Base-by-base conservation (phyloP, 2,888 invertebrate genomes). In the Euproctis similis region DNA sequence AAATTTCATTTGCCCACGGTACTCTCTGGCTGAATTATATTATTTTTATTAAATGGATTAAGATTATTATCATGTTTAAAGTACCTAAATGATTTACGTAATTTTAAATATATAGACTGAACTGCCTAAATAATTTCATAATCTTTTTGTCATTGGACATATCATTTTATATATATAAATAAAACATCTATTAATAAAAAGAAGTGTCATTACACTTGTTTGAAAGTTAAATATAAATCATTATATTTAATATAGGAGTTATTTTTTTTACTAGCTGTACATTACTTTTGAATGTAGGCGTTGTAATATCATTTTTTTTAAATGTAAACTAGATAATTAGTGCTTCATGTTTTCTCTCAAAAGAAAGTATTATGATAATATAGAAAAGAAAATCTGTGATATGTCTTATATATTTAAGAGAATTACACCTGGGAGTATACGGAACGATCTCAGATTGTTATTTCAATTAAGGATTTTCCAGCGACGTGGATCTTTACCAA, bases 321-420 rank as follows among this genome's bases (percentile, higher is more conserved):
- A 51, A 42, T 52, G 22, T 56, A 55, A 55, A 51, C 55, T 59
- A 41, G 41, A 38, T 65, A 55, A 45, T 53, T 39, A 42, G 53
- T 47, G 6, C 53, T 61, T 58, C 52, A 54, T 50, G 54, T 49
- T 62, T 50, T 56, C 66, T 64, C 53, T 4, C 4, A 21, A 62
- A 68, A 67, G 49, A 68, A 77, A 77, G 77, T 80, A 80, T 81
- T 80, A 78, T 70, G 68, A 59, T 76, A 71, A 63, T 69, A 68
- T 73, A 78, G 70, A 62, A 66, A 74, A 75, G 70, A 69, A n/a
- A n/a, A 75, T 71, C 81, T 81, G 81, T 82, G 81, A 81, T 81
- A 67, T 64, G 65, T 45, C 42, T 51, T 42, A 44, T 66, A 66
- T 60, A 65, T 62, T 66, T 78, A 75, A 76, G 73, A 56, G 52